Evolutionary conservation across 30 jellyfish, hydroid and myxozoan species (phyloP).

Genomic region (Aurelia sp.): DNA sequence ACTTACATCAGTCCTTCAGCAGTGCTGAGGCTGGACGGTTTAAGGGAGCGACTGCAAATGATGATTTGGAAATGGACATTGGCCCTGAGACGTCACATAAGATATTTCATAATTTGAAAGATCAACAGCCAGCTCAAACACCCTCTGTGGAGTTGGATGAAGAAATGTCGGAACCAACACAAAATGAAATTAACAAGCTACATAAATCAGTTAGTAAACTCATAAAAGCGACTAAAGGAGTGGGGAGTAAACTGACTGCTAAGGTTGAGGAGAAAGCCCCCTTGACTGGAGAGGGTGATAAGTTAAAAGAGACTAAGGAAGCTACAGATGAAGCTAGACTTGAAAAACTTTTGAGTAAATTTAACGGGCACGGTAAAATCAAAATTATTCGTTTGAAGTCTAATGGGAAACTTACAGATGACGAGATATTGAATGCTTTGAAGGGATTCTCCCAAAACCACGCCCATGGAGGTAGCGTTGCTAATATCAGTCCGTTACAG

Average conservation of each 20-base stretch:
- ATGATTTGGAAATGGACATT: constrained; percentile 28
- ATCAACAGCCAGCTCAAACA: background rate
- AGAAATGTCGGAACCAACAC: constrained; percentile 45
- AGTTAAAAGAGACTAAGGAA: background rate
- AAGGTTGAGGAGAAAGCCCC: background rate
- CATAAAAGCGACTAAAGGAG: constrained; percentile 49
- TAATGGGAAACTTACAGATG: constrained; percentile 25
- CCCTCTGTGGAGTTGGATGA: constrained; percentile 39
- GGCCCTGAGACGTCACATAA: constrained; percentile 56
- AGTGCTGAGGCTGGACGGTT: constrained; percentile 36
- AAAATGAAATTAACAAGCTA: constrained; percentile 30
- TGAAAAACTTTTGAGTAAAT: constrained; percentile 7
- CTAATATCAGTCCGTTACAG: background rate
- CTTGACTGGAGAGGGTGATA: background rate
- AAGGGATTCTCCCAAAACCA: constrained; percentile 22
- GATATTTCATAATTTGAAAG: constrained; percentile 39
- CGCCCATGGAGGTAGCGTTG: constrained; percentile 5
- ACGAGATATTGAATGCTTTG: constrained; percentile 44
- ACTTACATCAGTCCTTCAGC: constrained; percentile 28
- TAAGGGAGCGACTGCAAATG: constrained; percentile 19
- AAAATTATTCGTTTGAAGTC: constrained; percentile 50
- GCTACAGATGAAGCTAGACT: constrained; percentile 18
- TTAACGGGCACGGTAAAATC: constrained; percentile 31
- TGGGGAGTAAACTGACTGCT: background rate
- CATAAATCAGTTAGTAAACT: constrained; percentile 42